Percentiles rank a stretch among this genome's conserved stretches.
Evolutionary conservation across 2,113 vertebrate genomes (phyloP).

Genomic region (Heterotis niloticus): DNA sequence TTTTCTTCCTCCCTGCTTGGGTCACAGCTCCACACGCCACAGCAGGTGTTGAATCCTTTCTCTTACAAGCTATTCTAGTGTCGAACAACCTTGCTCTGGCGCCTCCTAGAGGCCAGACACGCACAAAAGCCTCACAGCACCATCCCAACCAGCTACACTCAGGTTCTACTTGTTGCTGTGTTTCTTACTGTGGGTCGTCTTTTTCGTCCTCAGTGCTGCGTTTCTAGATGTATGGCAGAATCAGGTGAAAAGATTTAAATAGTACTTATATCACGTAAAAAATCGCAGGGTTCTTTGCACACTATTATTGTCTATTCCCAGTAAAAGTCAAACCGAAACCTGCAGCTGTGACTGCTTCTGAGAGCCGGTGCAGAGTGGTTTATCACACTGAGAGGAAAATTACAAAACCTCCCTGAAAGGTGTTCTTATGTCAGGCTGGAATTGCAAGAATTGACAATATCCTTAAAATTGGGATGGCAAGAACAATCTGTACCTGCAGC

Average conservation of each 20-base stretch:
- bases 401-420: background rate
- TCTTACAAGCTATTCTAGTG: background rate
- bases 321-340: background rate
- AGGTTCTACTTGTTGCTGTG: background rate
- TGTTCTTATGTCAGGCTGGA: background rate
- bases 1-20: too few species aligned
- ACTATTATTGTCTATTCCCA: background rate
- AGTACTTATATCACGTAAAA: background rate
- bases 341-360: background rate
- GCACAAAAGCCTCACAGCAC: background rate
- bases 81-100: slow-evolving; percentile 21
- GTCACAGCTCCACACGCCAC: background rate
- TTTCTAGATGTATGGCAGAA: background rate
- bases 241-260: background rate
- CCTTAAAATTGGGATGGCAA: background rate
- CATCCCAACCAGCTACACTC: background rate
- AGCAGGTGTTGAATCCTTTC: background rate
- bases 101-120: slow-evolving; percentile 41
- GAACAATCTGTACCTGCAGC: too few species aligned
- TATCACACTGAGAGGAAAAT: slow-evolving; percentile 1
- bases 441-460: background rate
- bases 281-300: background rate
- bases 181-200: too few species aligned
- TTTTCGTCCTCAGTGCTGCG: too few species aligned
- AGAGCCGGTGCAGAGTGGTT: background rate